Base-by-base conservation (phyloP, 2,797 vertebrate species). In the Botia kubotai region DNA sequence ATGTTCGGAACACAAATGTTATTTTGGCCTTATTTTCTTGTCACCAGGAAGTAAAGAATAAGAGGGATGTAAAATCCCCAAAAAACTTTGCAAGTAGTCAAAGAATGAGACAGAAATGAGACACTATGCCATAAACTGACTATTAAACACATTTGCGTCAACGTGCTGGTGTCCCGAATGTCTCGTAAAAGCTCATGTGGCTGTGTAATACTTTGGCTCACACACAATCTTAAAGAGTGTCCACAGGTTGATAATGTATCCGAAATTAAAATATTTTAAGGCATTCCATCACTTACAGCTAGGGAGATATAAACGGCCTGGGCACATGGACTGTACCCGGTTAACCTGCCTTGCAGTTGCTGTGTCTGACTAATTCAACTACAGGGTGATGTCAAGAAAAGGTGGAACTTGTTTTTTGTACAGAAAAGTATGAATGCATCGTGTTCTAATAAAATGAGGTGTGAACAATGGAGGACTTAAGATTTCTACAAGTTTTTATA, bases 371-470 rank as follows among this genome's bases (percentile, higher is more conserved):
- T 17, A 58, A 57, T 23, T 16, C 3, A 52, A n/a, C 36, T 6
- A 6, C 52, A 14, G 17, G 17, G 16, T 69, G 63, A 77, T 19
- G 63, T 67, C 29, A 76, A 4, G 52, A 12, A n/a, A 55, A 76
- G 50, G 19, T 43, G 50, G 36, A 60, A 69, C 29, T 46, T 0
- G 19, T 39, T 11, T 77, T 58, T 77, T 48, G 95, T 94, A 94
- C 90, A 88, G 92, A 70, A 94, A 92, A 93, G 93, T 94, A 88
- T 2, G 48, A 74, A 68, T 75, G 57, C 26, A 63, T 79, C 69
- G 58, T 62, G 65, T 39, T 66, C 17, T 66, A n/a, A 19, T 80
- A 21, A 66, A 73, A 67, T 57, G 23, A 67, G 33, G 63, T 68
- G 79, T 73, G 69, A 48, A 58, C 63, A 57, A 58, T 46, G 21